A percentile compares a stretch with the other conserved stretches of the same genome.
Evolutionary conservation across 1,140 invertebrate genomes (phyloP).

Genomic region (Caenorhabditis tropicalis): DNA sequence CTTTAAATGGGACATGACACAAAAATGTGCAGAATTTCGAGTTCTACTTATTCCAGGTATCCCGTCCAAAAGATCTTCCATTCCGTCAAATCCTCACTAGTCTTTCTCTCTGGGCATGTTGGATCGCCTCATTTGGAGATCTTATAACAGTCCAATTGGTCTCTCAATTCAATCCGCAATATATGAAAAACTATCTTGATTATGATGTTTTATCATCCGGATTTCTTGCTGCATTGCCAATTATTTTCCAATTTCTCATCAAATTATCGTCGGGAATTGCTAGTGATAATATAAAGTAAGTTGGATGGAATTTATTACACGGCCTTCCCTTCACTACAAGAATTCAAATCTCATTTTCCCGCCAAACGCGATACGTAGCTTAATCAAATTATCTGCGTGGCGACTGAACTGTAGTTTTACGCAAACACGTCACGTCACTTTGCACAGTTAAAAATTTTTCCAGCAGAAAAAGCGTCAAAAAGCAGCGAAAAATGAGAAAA

Average conservation of each 20-base stretch:
- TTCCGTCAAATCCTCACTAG: slow-evolving; percentile 13
- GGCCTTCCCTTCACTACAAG: background rate
- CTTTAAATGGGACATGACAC: too few relatives aligned
- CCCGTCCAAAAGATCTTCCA: slow-evolving; percentile 20
- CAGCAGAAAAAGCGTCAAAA: too few relatives aligned
- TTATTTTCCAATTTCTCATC: slow-evolving; percentile 19
- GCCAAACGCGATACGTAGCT: too few relatives aligned
- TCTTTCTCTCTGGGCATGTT: background rate
- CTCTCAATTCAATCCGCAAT: slow-evolving; percentile 34
- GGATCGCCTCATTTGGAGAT: slow-evolving; percentile 20
- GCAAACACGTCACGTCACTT: too few relatives aligned
- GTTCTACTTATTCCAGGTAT: background rate
- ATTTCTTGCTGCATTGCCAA: background rate
- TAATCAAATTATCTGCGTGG: too few relatives aligned
- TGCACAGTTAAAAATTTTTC: too few relatives aligned
- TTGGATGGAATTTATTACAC: background rate
- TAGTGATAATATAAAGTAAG: slow-evolving; percentile 16
- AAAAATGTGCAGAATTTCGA: too few relatives aligned
- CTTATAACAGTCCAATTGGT: slow-evolving; percentile 16
- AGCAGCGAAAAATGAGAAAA: too few relatives aligned
- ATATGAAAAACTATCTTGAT: slow-evolving; percentile 35
- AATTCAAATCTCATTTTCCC: too few relatives aligned
- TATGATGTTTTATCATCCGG: slow-evolving; percentile 13
- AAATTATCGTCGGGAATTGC: slow-evolving; percentile 13
- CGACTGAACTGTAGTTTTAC: too few relatives aligned